Evolutionary conservation across 2,888 invertebrate genomes (phyloP).

Genomic region (Eupithecia abbreviata): DNA sequence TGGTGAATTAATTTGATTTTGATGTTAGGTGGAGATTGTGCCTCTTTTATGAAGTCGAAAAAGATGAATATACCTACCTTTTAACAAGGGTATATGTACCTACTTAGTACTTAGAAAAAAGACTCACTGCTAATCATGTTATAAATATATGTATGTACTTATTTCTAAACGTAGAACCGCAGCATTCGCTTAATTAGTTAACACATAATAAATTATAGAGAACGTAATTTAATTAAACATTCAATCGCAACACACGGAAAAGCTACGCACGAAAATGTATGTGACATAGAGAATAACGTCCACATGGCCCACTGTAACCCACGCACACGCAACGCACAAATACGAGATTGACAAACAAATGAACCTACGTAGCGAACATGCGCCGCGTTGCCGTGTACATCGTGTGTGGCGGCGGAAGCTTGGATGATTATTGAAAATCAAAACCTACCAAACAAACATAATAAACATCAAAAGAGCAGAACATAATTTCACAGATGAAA

Average conservation of each 20-base stretch:
- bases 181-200: too few relatives aligned
- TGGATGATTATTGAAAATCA: background rate
- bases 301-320: too few relatives aligned
- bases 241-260: too few relatives aligned
- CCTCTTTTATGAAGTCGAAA: background rate
- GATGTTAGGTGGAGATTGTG: background rate
- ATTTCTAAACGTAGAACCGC: background rate
- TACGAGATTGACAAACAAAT: too few relatives aligned
- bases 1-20: background rate
- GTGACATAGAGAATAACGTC: too few relatives aligned
- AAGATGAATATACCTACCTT: background rate
- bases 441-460: background rate
- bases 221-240: background rate
- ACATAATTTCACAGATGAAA: background rate
- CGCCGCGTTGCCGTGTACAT: too few relatives aligned
- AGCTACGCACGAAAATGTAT: too few relatives aligned
- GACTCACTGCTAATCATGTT: background rate
- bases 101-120: background rate
- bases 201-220: too few relatives aligned
- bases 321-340: too few relatives aligned
- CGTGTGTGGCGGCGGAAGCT: background rate
- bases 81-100: background rate
- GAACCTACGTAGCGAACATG: too few relatives aligned
- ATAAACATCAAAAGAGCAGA: background rate
- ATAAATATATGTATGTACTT: too few relatives aligned